Evolutionary conservation across 2,888 invertebrate genomes (phyloP), one percentile per base, ranked within the genome.

Genomic region (Eilema caniola): DNA sequence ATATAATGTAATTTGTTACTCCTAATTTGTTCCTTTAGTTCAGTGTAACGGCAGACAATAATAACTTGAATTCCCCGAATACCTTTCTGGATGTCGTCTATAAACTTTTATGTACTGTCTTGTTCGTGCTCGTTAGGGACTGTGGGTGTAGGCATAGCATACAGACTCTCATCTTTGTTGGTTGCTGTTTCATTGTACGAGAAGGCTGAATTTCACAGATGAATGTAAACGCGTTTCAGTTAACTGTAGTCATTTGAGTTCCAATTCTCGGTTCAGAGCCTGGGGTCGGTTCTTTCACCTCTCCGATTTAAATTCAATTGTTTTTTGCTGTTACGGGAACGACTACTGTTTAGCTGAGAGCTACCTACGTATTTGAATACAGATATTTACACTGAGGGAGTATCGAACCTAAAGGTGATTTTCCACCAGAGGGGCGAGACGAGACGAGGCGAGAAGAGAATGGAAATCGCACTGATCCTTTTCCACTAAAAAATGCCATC

Each of bases 51-150:
- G 2, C 64, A 61, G 23, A 28, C 20, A 47, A 61, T 53, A 61
- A 31, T 53, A 61, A 61, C 61, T 67, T 61, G 47, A 61, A 61
- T 67, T 66, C 67, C 53, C 31, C 7, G 23, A 67, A 67, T 62
- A 56, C 62, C 33, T 62, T 37, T 14, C n/a, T 56, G 62, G 56
- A 33, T 56, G 67, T 67, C 20, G 20, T 16, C n/a, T 53, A 67
- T 67, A 62, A 67, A 67, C 53, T 67, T 67, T 67, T 67, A 67
- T 53, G 67, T 62, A 53, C 53, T 33, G 28, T 64, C 28, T 64
- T 64, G 60, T 67, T 62, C 62, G 33, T 24, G 33, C 62, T 31
- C 28, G 47, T 61, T 67, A 31, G 62, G 62, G 53, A 62, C 31
- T 67, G 33, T 66, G n/a, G 2, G 53, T n/a, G 53, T 53, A 53